A percentile compares a stretch with the other conserved stretches of the same genome.
phyloP scores from a whole-genome alignment of 2,113 vertebrate species.

The Pogona vitticeps region DNA sequence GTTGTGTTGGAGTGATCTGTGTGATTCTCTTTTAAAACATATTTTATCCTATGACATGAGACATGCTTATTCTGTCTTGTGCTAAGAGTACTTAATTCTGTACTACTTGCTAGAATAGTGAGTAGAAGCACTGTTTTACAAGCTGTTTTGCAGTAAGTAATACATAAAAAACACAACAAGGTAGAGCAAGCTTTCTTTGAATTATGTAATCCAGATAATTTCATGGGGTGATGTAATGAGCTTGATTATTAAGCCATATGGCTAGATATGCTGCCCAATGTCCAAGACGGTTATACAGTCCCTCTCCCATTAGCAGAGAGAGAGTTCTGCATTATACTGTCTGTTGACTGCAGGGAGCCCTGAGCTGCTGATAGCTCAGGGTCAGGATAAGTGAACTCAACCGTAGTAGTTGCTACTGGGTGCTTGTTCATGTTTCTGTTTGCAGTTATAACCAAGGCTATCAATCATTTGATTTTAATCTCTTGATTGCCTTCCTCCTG shows the following conservation, averaged over 20 bases:
- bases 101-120: slow-evolving; percentile 10
- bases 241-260: not conserved
- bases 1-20: slow-evolving; percentile 50
- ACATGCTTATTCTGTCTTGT: not conserved
- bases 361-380: not conserved
- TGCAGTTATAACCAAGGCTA: not conserved
- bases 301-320: not conserved
- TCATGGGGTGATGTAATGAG: not conserved
- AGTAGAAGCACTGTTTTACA: not conserved
- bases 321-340: rapidly evolving
- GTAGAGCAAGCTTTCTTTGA: not conserved
- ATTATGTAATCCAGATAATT: rapidly evolving
- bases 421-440: not conserved
- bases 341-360: not conserved
- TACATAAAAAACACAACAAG: not conserved
- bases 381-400: not conserved
- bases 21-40: slow-evolving; percentile 26
- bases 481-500: not conserved
- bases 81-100: slow-evolving; percentile 43
- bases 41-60: not conserved
- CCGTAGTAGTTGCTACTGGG: not conserved
- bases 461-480: not conserved
- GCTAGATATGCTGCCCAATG: slow-evolving; percentile 12
- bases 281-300: not conserved
- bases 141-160: rapidly evolving